phyloP scores from a whole-genome alignment of 2,113 vertebrate species.

The Malurus alboscapulatus region DNA sequence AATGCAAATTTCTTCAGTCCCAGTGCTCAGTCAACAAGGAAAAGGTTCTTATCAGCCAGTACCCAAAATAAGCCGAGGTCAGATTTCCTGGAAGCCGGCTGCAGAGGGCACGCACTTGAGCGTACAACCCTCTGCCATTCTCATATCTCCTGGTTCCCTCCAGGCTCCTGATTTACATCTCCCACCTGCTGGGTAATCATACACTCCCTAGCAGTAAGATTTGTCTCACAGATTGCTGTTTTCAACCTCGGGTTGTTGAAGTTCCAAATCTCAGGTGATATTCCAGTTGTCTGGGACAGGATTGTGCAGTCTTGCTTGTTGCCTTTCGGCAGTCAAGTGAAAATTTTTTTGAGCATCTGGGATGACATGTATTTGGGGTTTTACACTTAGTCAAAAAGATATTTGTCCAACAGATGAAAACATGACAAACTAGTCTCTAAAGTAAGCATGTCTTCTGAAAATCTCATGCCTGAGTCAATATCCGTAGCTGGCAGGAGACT shows the following conservation, averaged over 20 bases:
- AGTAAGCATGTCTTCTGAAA: slow-evolving; percentile 30
- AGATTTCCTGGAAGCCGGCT: neutral
- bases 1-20: neutral
- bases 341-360: slow-evolving; percentile 17
- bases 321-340: neutral
- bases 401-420: slow-evolving; percentile 61
- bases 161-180: slow-evolving; percentile 46
- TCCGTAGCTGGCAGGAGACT: neutral
- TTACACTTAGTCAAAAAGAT: slow-evolving; percentile 46
- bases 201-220: neutral
- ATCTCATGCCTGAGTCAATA: slow-evolving; percentile 44
- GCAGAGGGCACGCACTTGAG: neutral
- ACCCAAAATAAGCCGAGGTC: slow-evolving; percentile 45
- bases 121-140: neutral
- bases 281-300: neutral
- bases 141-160: neutral
- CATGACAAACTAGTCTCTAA: slow-evolving; percentile 28
- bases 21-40: neutral
- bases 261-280: neutral
- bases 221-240: neutral
- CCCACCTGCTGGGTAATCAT: slow-evolving; percentile 28
- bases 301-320: neutral
- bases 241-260: neutral
- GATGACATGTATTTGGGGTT: neutral
- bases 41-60: neutral